Evolutionary conservation across 1,140 invertebrate genomes (phyloP).

Genomic region (Megathymus violae): DNA sequence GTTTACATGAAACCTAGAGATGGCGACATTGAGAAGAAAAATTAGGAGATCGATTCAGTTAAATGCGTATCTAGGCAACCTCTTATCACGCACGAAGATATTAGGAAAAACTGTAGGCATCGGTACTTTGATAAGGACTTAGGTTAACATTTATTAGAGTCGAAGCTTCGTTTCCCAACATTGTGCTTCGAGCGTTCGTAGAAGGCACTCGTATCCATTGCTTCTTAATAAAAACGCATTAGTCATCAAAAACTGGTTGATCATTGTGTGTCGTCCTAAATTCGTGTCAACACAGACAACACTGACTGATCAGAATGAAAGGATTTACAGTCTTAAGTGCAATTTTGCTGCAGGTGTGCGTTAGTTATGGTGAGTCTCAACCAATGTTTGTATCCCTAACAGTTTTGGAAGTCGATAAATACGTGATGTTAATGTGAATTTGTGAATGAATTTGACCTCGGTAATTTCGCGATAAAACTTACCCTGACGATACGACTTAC

Average conservation of each 20-base stretch:
- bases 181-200: constrained; percentile 35
- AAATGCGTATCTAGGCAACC: constrained; percentile 12
- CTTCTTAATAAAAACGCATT: constrained; percentile 17
- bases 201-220: constrained; percentile 37
- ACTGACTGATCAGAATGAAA: constrained; percentile 51
- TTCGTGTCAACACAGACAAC: constrained; percentile 9
- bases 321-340: constrained; percentile 49
- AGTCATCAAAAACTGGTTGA: constrained; percentile 41
- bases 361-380: constrained; percentile 47
- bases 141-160: constrained; percentile 47
- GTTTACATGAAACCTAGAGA: constrained; percentile 33
- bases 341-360: constrained; percentile 45
- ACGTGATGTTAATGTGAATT: too few species aligned
- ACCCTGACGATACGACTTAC: too few species aligned
- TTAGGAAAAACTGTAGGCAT: constrained; percentile 42
- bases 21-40: not conserved
- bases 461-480: too few species aligned
- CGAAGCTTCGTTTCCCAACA: constrained; percentile 37
- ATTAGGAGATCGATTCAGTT: not conserved
- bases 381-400: constrained; percentile 17
- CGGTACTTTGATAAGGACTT: constrained; percentile 37
- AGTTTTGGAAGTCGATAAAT: too few species aligned
- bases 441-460: too few species aligned
- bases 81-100: constrained; percentile 33
- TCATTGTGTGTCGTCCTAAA: not conserved